A percentile compares a stretch with the other conserved stretches of the same genome.
These are phyloP conservation scores for Idris sp. DNA, from an alignment of 1,140 invertebrate genomes.

Conservation along the genomic window DNA sequence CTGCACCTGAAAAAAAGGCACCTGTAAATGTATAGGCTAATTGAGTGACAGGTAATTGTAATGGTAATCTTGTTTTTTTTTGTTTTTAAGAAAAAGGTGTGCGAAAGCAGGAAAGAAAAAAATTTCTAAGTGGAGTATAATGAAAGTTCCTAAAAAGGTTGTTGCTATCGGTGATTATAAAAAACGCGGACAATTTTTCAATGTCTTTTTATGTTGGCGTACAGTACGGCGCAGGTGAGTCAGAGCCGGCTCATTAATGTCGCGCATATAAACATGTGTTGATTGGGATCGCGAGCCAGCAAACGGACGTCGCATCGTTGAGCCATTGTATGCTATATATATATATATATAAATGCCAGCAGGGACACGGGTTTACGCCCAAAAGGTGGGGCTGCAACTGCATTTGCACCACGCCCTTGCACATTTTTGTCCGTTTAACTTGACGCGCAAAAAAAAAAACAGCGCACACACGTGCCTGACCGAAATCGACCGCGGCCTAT, in stretches of 20 bases:
- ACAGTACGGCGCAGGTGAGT: slow-evolving; percentile 66
- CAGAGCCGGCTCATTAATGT: slow-evolving; percentile 66
- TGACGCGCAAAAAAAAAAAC: slow-evolving; percentile 51
- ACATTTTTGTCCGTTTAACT: slow-evolving; percentile 62
- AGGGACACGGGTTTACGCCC: slow-evolving; percentile 65
- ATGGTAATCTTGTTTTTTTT: slow-evolving; percentile 33
- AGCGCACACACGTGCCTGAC: slow-evolving; percentile 43
- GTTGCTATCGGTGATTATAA: slow-evolving; percentile 47
- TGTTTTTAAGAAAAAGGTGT: slow-evolving; percentile 22
- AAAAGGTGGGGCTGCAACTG: slow-evolving; percentile 64
- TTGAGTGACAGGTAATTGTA: slow-evolving; percentile 59
- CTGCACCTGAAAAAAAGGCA: slow-evolving; percentile 23
- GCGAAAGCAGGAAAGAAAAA: slow-evolving; percentile 44
- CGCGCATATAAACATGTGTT: slow-evolving; percentile 55
- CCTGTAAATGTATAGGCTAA: slow-evolving; percentile 60
- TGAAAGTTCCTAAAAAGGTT: no score
- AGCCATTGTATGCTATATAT: slow-evolving; percentile 65
- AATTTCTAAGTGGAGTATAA: slow-evolving; percentile 3
- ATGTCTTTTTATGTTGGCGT: slow-evolving; percentile 60
- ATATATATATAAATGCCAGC: no score
- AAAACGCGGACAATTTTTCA: slow-evolving; percentile 60
- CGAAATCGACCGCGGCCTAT: slow-evolving; percentile 29
- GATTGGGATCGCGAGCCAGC: slow-evolving; percentile 63
- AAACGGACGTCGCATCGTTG: slow-evolving; percentile 61
- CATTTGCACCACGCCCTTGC: slow-evolving; percentile 65